Conservation (phyloP, 2,113 vertebrate species). For the Daboia siamensis region DNA sequence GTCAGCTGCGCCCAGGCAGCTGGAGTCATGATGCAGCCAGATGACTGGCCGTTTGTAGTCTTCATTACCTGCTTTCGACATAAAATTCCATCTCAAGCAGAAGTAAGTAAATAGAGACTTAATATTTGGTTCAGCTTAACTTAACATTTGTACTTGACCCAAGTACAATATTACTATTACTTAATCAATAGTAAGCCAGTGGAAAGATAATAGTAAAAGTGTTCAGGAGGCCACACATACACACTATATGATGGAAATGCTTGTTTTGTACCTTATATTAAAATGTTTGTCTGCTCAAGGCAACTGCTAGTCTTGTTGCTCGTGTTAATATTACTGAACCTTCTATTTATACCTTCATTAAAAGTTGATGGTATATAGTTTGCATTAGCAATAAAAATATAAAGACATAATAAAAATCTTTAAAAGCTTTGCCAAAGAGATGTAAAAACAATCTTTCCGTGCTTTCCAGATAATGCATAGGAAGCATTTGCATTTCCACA, state of each 20-base stretch:
- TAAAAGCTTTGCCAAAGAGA: background rate
- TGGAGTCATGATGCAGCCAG: slow-evolving; percentile 94
- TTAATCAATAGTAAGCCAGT: background rate
- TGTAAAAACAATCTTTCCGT: background rate
- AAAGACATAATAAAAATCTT: background rate
- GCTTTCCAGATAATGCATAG: background rate
- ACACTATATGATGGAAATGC: background rate
- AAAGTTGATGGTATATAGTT: background rate
- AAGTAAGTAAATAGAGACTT: slow-evolving; percentile 71
- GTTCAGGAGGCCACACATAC: background rate
- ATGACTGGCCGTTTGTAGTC: slow-evolving; percentile 96
- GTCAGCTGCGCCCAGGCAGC: slow-evolving; percentile 95
- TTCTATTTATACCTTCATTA: background rate
- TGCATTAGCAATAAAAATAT: background rate
- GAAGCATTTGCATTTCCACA: background rate
- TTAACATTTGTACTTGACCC: background rate
- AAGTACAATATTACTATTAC: background rate
- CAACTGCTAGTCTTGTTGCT: background rate
- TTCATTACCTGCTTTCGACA: slow-evolving; percentile 95
- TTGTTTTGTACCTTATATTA: background rate
- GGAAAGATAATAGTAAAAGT: background rate
- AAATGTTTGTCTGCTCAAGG: background rate
- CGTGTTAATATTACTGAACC: background rate
- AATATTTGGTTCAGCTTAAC: background rate
- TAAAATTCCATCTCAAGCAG: slow-evolving; percentile 84